These are phyloP conservation scores for Thunnus albacares DNA, from an alignment of 2,797 vertebrate species.

Conservation along the genomic window DNA sequence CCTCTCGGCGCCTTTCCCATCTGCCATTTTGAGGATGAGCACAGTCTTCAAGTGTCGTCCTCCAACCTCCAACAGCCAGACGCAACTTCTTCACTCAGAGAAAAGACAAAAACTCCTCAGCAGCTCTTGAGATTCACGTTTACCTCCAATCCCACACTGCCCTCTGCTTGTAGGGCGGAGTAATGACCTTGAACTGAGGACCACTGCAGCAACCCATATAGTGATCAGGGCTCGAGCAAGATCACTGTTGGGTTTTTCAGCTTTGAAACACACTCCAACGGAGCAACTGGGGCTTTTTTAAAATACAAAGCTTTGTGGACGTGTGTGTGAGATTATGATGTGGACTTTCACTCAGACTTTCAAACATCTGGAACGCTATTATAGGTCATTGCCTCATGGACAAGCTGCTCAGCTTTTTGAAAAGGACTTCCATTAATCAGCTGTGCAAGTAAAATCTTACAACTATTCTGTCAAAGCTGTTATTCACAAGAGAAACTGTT, in stretches of 20 bases:
- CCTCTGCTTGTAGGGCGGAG: conserved; percentile 59
- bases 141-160: conserved; percentile 47
- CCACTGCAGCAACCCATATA: conserved; percentile 1
- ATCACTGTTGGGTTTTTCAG: conserved; percentile 10
- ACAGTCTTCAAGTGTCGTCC: conserved; percentile 24
- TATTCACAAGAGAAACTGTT: conserved; percentile 6
- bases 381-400: background rate
- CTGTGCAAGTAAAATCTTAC: background rate
- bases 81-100: conserved; percentile 25
- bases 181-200: conserved; percentile 65
- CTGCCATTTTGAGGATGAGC: conserved; percentile 59
- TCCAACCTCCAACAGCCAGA: conserved; percentile 8
- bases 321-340: background rate
- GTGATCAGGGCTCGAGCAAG: conserved; percentile 7
- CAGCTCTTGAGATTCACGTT: conserved; percentile 25
- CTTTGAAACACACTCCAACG: background rate
- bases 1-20: conserved; percentile 30
- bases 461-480: background rate
- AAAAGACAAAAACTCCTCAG: conserved; percentile 13
- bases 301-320: conserved; percentile 12
- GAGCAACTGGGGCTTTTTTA: conserved; percentile 33
- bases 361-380: background rate
- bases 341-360: conserved; percentile 5
- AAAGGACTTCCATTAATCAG: conserved; percentile 3
- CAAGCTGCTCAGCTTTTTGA: conserved; percentile 19